phyloP scores from a whole-genome alignment of 2,113 vertebrate species.

The Tachycineta bicolor region DNA sequence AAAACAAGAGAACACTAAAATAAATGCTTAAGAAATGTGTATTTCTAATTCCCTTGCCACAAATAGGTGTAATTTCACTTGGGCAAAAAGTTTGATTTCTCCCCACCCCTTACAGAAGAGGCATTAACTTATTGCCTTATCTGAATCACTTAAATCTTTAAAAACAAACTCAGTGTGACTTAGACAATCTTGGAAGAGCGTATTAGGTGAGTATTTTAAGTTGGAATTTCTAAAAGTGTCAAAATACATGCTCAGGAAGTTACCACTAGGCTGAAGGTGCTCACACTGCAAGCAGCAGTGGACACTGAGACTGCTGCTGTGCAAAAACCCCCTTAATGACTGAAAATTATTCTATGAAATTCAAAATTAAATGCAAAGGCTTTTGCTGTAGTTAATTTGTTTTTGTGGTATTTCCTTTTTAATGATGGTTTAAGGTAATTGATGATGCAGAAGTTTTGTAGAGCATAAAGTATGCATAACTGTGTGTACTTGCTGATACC shows the following conservation, averaged over 20 bases:
- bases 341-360: not conserved
- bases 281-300: not conserved
- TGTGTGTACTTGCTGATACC: not conserved
- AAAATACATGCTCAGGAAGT: accelerated
- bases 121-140: not conserved
- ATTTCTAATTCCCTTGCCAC: not conserved
- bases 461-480: not conserved
- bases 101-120: not conserved
- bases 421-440: not conserved
- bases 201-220: not conserved
- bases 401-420: not conserved
- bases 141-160: not conserved
- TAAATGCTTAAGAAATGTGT: not conserved
- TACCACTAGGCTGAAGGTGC: not conserved
- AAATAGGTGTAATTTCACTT: not conserved
- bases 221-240: not conserved
- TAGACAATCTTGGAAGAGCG: not conserved
- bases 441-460: not conserved
- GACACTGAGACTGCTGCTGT: not conserved
- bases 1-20: not conserved
- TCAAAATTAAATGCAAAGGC: not conserved
- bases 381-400: not conserved
- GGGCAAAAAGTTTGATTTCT: not conserved
- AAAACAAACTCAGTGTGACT: not conserved
- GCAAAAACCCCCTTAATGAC: not conserved